Evolutionary conservation across 2,888 invertebrate species (phyloP), one percentile per base, ranked within the genome.

Genomic region (Aromia moschata): DNA sequence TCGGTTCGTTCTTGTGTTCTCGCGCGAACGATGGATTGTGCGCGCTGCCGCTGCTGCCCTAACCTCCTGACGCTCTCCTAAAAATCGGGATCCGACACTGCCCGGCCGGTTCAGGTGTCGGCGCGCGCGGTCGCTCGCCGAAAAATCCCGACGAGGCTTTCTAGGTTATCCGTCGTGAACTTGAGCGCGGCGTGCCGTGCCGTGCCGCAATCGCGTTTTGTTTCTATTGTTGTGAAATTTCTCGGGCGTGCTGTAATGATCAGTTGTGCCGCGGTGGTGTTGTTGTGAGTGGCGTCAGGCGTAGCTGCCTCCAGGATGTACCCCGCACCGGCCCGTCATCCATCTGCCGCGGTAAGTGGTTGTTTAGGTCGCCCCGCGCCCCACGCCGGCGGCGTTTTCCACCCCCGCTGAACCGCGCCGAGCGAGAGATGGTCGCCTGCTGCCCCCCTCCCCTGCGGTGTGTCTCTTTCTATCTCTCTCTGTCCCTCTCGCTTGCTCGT

Each of bases 321-420:
- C 84, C 89, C 90, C 79, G 85, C 89, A 79, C 87, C 88, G 81
- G 85, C 89, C 81, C 86, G 90, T 84, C 90, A 90, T 84, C 89
- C 90, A 82, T 86, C 89, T 79, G 86, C 87, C 80, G 86, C 89
- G 84, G 89, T 90, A 83, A 87, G 89, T 87, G 71, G 68, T 73
- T 70, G 33, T 49, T 62, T 54, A 25, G 37, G 37, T 12, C 49
- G 46, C 52, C 58, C 65, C 57, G 33, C 60, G 46, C 52, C 58
- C 65, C 57, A 25, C 60, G 40, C 38, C 7, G 38, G 30, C 46
- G 40, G 55, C 46, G 16, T 40, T 30, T 46, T 46, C 44, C 54
- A 45, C 55, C 55, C 55, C 47, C 56, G 47, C 56, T 15, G 46
- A 40, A 56, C 33, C 55, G 31, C 30, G 33, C 40, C 45, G 38